Evolutionary conservation across 2,888 invertebrate species (phyloP), one percentile per base, ranked within the genome.

Genomic region (Cryptosula pallasiana): DNA sequence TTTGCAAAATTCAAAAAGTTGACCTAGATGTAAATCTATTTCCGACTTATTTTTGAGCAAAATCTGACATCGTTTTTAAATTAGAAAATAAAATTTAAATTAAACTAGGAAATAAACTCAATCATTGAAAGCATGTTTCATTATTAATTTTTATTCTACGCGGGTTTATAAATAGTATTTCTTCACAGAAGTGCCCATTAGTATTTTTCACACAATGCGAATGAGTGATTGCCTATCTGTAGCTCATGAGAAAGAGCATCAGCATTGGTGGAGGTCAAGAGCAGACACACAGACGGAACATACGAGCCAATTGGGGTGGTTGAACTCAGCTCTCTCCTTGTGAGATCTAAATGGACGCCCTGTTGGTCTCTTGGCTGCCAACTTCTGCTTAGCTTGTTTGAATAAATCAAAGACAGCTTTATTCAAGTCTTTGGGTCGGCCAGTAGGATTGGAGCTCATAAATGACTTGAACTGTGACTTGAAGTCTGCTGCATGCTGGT

Each of bases 401-500:
- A 23, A 55, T 3, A 13, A 3, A 3, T n/a, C 23, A 23, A 23
- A 25, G 5, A 55, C 55, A 13, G 16, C 5, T n/a, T 55, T 55
- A n/a, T 55, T n/a, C n/a, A 55, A 5, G 25, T 55, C 55, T 23
- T n/a, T 55, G 23, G 55, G 55, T 55, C 55, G 16, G 25, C 55
- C 55, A 13, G 55, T 55, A 13, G 55, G 55, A 20, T 25, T 5
- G 5, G 55, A 55, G n/a, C 23, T 20, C 5, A 55, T 5, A 3
- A 55, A 23, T 55, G 55, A 55, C 23, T 55, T 20, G 9, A 55
- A 5, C 55, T 55, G 9, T 13, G 55, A 55, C 23, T 3, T 23
- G 23, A 55, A 55, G 55, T 55, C 55, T 3, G 23, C 13, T n/a
- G 55, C 55, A n/a, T 55, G 55, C 55, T 55, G 55, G 25, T 55